A percentile compares a stretch with the other conserved stretches of the same genome.
Conservation (phyloP, 2,113 vertebrate genomes). For the Zapornia atra region DNA sequence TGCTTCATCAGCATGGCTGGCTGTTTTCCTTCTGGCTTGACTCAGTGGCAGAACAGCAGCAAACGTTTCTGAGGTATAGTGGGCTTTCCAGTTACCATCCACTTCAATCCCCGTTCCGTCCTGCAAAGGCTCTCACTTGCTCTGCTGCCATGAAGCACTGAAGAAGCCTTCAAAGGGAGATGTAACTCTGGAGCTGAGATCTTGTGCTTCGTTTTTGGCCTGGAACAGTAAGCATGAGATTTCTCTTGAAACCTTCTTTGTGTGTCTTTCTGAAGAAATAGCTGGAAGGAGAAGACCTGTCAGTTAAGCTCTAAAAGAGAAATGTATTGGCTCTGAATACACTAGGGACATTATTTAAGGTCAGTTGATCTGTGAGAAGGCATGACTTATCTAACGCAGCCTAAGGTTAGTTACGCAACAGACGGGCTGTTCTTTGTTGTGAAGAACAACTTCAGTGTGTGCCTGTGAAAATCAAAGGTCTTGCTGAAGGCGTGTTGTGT, state of each 20-base stretch:
- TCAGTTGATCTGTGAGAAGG: conserved; percentile 67
- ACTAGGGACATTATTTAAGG: conserved; percentile 69
- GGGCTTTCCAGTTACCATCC: neutral
- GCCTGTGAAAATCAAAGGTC: conserved; percentile 58
- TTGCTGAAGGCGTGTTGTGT: conserved; percentile 32
- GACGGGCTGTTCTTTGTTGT: conserved; percentile 41
- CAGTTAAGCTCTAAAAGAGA: conserved; percentile 40
- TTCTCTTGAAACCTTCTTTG: conserved; percentile 44
- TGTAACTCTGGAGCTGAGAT: neutral
- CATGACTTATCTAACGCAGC: conserved; percentile 56
- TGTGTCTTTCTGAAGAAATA: conserved; percentile 48
- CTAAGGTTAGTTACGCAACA: conserved; percentile 69
- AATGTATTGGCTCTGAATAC: conserved; percentile 59
- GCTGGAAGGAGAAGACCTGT: conserved; percentile 67
- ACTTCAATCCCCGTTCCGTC: neutral
- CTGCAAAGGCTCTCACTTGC: neutral
- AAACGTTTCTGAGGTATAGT: neutral
- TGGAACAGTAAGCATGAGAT: conserved; percentile 36
- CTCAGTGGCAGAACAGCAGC: neutral
- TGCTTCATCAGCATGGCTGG: neutral
- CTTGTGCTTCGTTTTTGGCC: conserved; percentile 10
- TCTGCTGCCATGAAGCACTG: neutral
- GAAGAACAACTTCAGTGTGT: conserved; percentile 50
- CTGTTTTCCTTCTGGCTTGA: conserved; percentile 19
- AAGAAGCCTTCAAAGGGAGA: conserved; percentile 17